A percentile compares a stretch with the other conserved stretches of the same genome.
These are phyloP conservation scores for Amphipoea lucens DNA, from an alignment of 2,888 invertebrate species.

Conservation along the genomic window DNA sequence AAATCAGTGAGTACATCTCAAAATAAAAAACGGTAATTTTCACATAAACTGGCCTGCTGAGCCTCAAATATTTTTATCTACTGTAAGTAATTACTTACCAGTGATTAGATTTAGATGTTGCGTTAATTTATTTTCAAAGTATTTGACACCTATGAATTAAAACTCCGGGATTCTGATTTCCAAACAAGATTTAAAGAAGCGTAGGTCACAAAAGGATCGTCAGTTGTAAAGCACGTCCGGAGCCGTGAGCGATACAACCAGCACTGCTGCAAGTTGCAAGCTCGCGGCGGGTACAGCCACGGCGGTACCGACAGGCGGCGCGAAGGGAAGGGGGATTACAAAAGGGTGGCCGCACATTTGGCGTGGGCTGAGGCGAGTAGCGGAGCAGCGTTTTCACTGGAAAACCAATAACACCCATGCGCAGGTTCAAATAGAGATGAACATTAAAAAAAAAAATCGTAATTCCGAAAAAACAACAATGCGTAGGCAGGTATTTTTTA, in stretches of 20 bases:
- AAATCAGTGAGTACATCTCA: no score
- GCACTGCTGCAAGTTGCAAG: constrained; percentile 1
- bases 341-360: neutral
- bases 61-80: neutral
- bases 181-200: neutral
- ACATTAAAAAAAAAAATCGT: neutral
- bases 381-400: neutral
- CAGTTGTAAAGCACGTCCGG: neutral
- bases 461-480: neutral
- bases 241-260: neutral
- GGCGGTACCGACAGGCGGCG: neutral
- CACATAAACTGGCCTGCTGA: neutral
- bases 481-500: neutral
- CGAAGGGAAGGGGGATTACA: neutral
- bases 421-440: neutral
- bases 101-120: neutral
- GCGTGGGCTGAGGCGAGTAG: no score
- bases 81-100: neutral
- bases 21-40: neutral
- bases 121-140: neutral
- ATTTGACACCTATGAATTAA: neutral
- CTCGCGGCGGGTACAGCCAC: neutral
- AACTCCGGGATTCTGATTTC: neutral
- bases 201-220: neutral
- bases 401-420: neutral